Base-by-base conservation (phyloP, 2,888 invertebrate genomes). In the Thera britannica region DNA sequence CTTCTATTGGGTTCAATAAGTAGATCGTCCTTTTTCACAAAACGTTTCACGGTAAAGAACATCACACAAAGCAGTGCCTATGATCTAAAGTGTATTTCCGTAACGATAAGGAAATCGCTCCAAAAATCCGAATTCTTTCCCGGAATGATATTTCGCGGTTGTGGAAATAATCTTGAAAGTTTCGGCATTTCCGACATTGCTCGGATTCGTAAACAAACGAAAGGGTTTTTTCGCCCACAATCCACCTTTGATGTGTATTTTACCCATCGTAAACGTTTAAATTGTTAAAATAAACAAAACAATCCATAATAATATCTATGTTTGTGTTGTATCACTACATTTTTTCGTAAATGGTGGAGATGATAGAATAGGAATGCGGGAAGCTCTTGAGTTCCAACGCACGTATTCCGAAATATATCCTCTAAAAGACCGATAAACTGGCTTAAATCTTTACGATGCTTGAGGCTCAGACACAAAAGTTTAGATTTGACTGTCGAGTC, bases 161-260 rank as follows among this genome's bases (percentile, higher is more conserved):
- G 62, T 54, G 58, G 70, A 74, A 71, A 72, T 72, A 70, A 72
- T 74, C 69, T 71, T 61, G 67, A 63, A 67, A 70, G 62, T 65
- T 67, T 59, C 65, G 66, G 58, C 58, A 64, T 73, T 62, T 67
- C 38, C 68, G 46, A 57, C 73, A 71, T 71, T 73, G 66, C 64
- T 69, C 62, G 68, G 63, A 69, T 71, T 72, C 71, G 72, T 71
- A 72, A 74, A 75, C 72, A 75, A 70, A 71, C 62, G 51, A 61
- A 64, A 69, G 70, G 67, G 72, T 71, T 55, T 75, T 68, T 64
- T 64, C 62, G 63, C 61, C 65, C 66, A 51, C 65, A 70, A 72
- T 69, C 64, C 59, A 71, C 72, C 69, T 73, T 72, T 72, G 72
- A 72, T 70, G 73, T 68, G 60, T 71, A 67, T 61, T 57, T 57